Evolutionary conservation across 2,113 vertebrate species (phyloP), one percentile per base, ranked within the genome.

Genomic region (Rhinolophus sinicus): DNA sequence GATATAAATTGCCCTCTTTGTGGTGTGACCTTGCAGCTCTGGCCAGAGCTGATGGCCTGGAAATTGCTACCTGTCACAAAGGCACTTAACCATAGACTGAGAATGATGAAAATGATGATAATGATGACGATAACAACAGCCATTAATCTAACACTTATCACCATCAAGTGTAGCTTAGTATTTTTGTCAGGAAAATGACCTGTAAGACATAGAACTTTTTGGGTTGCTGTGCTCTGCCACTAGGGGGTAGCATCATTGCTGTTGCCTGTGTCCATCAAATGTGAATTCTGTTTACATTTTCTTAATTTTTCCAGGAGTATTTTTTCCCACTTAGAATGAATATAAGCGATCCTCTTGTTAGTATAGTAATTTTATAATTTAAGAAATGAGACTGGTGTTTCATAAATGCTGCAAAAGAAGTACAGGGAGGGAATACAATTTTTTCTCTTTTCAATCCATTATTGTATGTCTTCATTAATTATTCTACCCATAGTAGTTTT

Each of bases 181-280:
- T 54, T 93, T 88, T 58, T 35, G 6, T 80, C 69, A 65, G 67
- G 91, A 95, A 82, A 80, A 65, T 70, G 35, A 56, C 73, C 40
- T 9, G 0, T 3, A 33, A 50, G n/a, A 28, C 18, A 1, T 3
- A 47, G 44, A 70, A 60, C 62, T 85, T 65, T 78, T 40, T 33
- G 69, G 75, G 40, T 93, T 94, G 72, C 91, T 70, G 21, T 33
- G 8, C 67, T 94, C 62, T 75, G 73, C 89, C 97, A 96, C 93
- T 93, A 96, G 96, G 69, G 97, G 97, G 96, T 72, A 94, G 93
- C 92, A 94, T 60, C 76, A 82, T 69, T 82, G 86, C 93, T 97
- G 22, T 18, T 73, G 94, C 95, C 67, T 95, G 14, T 28, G 15
- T 58, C 33, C 28, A 50, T n/a, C 81, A 44, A 84, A 87, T 30